Evolutionary conservation across 2,888 invertebrate species (phyloP), one percentile per base, ranked within the genome.

Genomic region (Tipula confusa): DNA sequence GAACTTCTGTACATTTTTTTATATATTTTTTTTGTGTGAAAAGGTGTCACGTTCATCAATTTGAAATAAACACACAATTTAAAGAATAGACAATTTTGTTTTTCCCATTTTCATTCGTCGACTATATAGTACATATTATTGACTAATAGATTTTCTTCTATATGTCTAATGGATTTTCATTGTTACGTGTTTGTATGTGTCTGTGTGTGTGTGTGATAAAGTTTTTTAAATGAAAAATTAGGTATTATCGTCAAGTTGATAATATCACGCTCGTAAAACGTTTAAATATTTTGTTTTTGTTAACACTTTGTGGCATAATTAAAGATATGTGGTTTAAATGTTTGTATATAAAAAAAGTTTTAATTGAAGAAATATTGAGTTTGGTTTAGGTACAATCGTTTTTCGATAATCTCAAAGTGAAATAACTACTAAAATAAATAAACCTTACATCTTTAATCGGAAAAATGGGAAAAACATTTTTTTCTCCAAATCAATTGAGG

Each of bases 11-110:
- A 15, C n/a, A n/a, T n/a, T n/a, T n/a, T n/a, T n/a, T n/a, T n/a
- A n/a, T n/a, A n/a, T n/a, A n/a, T n/a, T n/a, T n/a, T 64, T 64
- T 64, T 11, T 24, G 18, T 64, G 64, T 64, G 64, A 64, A 64
- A 64, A 64, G 64, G 64, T 64, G 64, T 64, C 64, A 64, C 64
- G 64, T 64, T 64, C 64, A 64, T 64, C 64, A 64, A 64, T 64
- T 64, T 64, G 64, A 64, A 64, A 64, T 64, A 64, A 64, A 64
- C 64, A 64, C 64, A 64, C 64, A 64, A 64, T 64, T 64, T 64
- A 64, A 64, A 64, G 64, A 64, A 64, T 64, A 64, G 64, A 64
- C 64, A 64, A 64, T 64, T 64, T 64, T 64, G 24, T 64, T 64
- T 64, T 64, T 24, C 64, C n/a, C 18, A 64, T 64, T 64, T 64